Evolutionary conservation across 1,140 invertebrate genomes (phyloP), one percentile per base, ranked within the genome.

Genomic region (Conus betulinus): DNA sequence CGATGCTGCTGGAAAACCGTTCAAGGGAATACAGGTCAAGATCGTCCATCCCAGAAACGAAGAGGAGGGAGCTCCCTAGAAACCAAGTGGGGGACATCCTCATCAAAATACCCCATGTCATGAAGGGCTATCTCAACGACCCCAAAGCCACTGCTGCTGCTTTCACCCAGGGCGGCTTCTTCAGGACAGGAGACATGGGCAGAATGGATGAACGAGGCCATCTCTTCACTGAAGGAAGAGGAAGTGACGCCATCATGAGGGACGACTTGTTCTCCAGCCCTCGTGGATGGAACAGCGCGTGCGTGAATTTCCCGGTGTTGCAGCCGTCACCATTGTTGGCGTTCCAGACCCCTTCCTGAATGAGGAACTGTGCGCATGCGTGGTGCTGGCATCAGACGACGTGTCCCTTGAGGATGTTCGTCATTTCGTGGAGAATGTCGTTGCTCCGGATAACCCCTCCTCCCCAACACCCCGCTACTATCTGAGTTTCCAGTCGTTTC

Each of bases 151-250:
- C 84, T 4, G 79, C 84, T 78, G 55, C 84, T 17, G 85, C 78
- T 53, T 85, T 88, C 52, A 79, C 87, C 4, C 57, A 55, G 20
- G 76, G 60, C 20, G 74, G 85, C 71, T 87, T 53, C 20, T 51
- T 87, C 67, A 27, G 85, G 20, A 76, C 76, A 7, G 85, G 85
- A 17, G 85, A 87, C 85, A 55, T 87, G 15, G 85, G 85, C 20
- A 20, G 23, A 8, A 25, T 87, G 57, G 67, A 74, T 20, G 39
- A 27, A 15, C 51, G 53, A 25, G 86, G 86, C 20, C 86, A 87
- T 4, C 86, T 87, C 25, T 53, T 51, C 27, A 55, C 55, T n/a
- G 71, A 55, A 52, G 85, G 85, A 17, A 63, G 85, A 27, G 85
- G 53, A 3, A 87, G 76, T 10, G 67, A 78, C 76, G 85, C 85